Percentiles rank a stretch among this genome's conserved stretches.
Evolutionary conservation across 1,140 invertebrate species (phyloP).

Genomic region (Drosophila biarmipes): DNA sequence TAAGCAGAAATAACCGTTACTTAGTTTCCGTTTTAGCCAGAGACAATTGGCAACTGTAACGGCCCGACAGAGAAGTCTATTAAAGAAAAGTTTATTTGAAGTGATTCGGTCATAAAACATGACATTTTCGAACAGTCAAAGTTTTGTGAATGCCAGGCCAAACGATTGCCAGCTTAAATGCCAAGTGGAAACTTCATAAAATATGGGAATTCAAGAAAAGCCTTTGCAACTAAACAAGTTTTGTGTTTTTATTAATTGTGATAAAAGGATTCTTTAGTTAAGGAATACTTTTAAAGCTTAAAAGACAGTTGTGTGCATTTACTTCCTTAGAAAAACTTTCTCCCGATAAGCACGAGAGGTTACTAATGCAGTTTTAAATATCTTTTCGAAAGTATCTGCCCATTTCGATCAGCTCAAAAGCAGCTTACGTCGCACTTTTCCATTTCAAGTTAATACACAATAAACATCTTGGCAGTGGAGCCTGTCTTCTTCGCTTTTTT

Average conservation of each 20-base stretch:
- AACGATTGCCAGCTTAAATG: slow-evolving; percentile 3
- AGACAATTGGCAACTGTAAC: slow-evolving; percentile 37
- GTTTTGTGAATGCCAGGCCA: slow-evolving; percentile 13
- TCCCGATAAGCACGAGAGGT: not conserved
- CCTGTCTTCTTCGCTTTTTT: slow-evolving; percentile 12
- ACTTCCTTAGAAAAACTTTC: too few relatives aligned
- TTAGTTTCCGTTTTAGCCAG: slow-evolving; percentile 64
- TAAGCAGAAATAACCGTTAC: slow-evolving; percentile 60
- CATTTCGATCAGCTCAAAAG: slow-evolving; percentile 59
- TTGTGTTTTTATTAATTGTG: not conserved
- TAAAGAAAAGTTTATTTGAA: slow-evolving; percentile 60
- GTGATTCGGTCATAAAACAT: slow-evolving; percentile 35
- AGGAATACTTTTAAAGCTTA: not conserved
- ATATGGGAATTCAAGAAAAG: not conserved
- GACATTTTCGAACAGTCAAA: slow-evolving; percentile 29
- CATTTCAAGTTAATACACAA: slow-evolving; percentile 55
- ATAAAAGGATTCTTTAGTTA: too few relatives aligned
- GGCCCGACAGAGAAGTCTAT: slow-evolving; percentile 33
- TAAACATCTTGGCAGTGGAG: slow-evolving; percentile 41
- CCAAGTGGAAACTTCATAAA: not conserved
- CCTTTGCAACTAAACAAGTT: not conserved
- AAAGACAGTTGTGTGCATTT: too few relatives aligned
- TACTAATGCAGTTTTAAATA: slow-evolving; percentile 16
- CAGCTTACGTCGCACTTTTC: slow-evolving; percentile 66
- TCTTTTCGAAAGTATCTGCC: not conserved